Evolutionary conservation across 2,797 vertebrate genomes (phyloP).

Genomic region (Sylvilagus floridanus): DNA sequence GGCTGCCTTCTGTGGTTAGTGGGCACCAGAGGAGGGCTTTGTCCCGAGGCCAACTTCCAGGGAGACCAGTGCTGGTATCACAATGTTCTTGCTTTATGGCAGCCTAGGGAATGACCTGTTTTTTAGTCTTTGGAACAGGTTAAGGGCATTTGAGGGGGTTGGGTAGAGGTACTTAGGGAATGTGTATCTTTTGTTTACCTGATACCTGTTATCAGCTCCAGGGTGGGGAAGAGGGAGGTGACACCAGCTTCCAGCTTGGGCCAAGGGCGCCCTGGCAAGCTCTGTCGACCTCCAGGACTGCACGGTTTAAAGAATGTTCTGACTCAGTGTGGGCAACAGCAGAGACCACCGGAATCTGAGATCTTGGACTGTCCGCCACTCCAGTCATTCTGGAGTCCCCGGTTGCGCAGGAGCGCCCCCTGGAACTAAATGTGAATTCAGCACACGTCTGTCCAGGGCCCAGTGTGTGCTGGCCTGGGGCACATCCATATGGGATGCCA

Average conservation of each 20-base stretch:
- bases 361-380: not conserved
- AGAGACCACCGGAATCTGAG: not conserved
- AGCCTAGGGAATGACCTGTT: not conserved
- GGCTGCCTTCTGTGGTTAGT: not conserved
- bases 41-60: rapidly evolving
- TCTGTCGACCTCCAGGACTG: conserved; percentile 32
- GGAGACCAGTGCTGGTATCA: not conserved
- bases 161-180: not conserved
- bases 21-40: not conserved
- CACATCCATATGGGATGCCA: too few relatives aligned
- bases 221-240: not conserved
- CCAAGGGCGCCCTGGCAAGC: conserved; percentile 21
- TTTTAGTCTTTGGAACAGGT: conserved; percentile 34
- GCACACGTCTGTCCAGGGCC: not conserved
- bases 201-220: conserved; percentile 53
- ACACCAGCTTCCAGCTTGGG: not conserved
- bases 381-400: not conserved
- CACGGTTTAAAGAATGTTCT: not conserved
- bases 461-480: not conserved
- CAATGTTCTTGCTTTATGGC: not conserved
- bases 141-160: not conserved
- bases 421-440: not conserved
- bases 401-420: not conserved
- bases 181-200: conserved; percentile 32
- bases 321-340: not conserved